Evolutionary conservation across 2,113 vertebrate genomes (phyloP), one percentile per base, ranked within the genome.

Genomic region (Corythoichthys haematopterus): DNA sequence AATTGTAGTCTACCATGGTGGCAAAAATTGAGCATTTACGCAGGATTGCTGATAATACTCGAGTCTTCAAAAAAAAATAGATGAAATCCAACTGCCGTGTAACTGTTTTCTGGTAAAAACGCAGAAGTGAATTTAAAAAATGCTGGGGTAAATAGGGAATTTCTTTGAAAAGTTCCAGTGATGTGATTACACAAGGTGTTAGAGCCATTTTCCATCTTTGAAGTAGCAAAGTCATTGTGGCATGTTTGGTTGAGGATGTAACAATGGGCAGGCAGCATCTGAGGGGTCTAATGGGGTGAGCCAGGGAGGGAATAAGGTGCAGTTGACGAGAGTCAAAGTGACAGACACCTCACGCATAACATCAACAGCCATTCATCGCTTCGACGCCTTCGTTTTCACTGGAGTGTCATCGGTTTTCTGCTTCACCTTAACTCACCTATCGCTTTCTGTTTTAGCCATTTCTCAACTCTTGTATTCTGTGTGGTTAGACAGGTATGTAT

Each of bases 271-370:
- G 68, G 75, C 69, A 81, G 68, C 74, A 80, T 75, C 77, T 78
- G 74, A 80, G 75, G 76, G 64, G 43, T 77, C 74, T 82, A 80
- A 74, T 61, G 15, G 79, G 77, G 64, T 50, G 60, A 72, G 60
- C 47, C 37, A 11, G 15, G 58, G 58, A 3, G 58, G 58, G 16
- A 15, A 16, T 15, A 60, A 60, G 16, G 15, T 60, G 58, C 74
- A 78, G 78, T 61, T 81, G 83, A 88, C 81, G 70, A 50, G 65
- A 88, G 76, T 80, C 72, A 74, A 76, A 86, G 78, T 75, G 81
- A 87, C 84, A 84, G 76, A 78, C 78, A 10, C 57, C 85, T 87
- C 84, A 76, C 80, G 76, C 78, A 74, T 72, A 63, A 79, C 78
- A 80, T 81, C 73, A 76, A 68, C 76, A 51, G 64, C 69, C 33